Evolutionary conservation across 2,888 invertebrate species (phyloP).

Genomic region (Eucera pruinosa): DNA sequence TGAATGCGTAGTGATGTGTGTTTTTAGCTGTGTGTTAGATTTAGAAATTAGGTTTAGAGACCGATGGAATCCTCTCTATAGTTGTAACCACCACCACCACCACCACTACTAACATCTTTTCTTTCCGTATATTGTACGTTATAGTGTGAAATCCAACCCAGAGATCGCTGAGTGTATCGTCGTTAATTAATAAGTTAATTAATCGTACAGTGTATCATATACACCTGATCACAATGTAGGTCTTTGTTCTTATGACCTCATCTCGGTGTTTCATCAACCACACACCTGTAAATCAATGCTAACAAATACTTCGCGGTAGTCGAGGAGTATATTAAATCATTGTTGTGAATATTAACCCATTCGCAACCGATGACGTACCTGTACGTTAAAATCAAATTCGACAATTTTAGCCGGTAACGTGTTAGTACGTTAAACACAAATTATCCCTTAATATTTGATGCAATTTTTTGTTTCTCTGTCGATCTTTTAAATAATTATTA

Average conservation of each 20-base stretch:
- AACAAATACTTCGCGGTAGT: background rate
- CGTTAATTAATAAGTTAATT: background rate
- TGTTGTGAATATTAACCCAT: background rate
- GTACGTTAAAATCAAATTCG: too few species aligned
- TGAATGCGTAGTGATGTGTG: conserved; percentile 58
- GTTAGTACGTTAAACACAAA: too few species aligned
- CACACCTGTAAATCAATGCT: conserved; percentile 1
- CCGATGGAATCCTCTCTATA: conserved; percentile 15
- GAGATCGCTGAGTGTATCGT: conserved; percentile 32
- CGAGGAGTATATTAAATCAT: background rate
- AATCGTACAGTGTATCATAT: background rate
- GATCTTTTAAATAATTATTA: too few species aligned
- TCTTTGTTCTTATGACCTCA: background rate
- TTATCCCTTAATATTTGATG: too few species aligned
- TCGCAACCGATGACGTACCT: too few species aligned
- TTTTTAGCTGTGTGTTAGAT: conserved; percentile 69
- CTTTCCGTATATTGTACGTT: background rate
- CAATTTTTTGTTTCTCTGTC: too few species aligned
- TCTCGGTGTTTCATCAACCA: background rate
- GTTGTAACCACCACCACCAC: conserved; percentile 23
- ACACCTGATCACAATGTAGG: background rate
- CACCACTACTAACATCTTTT: too few species aligned
- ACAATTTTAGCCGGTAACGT: too few species aligned
- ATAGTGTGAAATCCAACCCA: background rate
- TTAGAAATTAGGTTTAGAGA: conserved; percentile 62